These are phyloP conservation scores for Chitala chitala DNA, from an alignment of 2,113 vertebrate genomes.

Conservation along the genomic window DNA sequence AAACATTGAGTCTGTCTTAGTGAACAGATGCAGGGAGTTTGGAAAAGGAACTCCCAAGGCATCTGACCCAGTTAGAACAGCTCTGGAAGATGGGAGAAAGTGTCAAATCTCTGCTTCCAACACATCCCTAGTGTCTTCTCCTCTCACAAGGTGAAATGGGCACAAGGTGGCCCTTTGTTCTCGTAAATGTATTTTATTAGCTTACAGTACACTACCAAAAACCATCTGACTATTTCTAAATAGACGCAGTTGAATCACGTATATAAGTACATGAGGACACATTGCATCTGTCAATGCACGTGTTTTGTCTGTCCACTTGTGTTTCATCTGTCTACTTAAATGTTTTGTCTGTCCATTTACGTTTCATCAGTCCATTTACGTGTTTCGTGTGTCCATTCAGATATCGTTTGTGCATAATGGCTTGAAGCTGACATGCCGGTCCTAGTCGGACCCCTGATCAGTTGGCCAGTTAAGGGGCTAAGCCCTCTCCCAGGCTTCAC, in stretches of 20 bases:
- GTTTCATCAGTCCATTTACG: too few species aligned
- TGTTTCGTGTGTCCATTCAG: too few species aligned
- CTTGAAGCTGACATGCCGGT: neutral
- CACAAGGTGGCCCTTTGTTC: conserved; percentile 5
- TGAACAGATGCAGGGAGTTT: conserved; percentile 25
- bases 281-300: neutral
- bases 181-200: conserved; percentile 1
- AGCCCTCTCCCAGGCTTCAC: neutral
- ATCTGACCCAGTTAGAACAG: conserved; percentile 42
- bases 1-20: conserved; percentile 21
- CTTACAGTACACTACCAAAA: neutral
- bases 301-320: neutral
- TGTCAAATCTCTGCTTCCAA: neutral
- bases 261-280: neutral
- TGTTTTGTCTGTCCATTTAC: too few species aligned
- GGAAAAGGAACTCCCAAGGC: conserved; percentile 35
- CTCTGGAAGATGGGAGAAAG: conserved; percentile 17
- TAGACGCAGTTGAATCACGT: neutral
- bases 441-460: neutral
- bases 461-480: too few species aligned
- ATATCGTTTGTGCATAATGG: neutral
- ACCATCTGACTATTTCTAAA: neutral
- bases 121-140: conserved; percentile 26
- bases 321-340: neutral
- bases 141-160: conserved; percentile 28